Conservation (phyloP, 2,888 invertebrate genomes). For the Melitaea athalia region DNA sequence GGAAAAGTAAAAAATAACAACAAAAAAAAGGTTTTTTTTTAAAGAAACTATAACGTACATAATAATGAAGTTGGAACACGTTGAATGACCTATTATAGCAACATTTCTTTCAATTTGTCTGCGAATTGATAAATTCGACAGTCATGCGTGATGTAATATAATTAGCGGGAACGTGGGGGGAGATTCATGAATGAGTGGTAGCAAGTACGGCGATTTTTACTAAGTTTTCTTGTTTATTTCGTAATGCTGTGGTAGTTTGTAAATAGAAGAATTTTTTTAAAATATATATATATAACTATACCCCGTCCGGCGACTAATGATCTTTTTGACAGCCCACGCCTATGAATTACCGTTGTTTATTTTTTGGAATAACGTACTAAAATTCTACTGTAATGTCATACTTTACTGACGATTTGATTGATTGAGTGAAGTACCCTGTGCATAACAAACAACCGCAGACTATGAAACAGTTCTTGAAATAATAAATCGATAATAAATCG, state of each 20-base stretch:
- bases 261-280: too few species aligned
- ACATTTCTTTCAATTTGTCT: constrained; percentile 7
- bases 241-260: neutral
- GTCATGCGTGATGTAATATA: constrained; percentile 40
- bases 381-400: too few species aligned
- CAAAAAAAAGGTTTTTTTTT: neutral
- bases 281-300: too few species aligned
- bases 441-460: too few species aligned
- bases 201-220: neutral
- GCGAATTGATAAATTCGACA: constrained; percentile 41
- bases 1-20: neutral
- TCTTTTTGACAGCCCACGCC: too few species aligned
- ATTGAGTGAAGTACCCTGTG: too few species aligned
- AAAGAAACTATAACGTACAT: neutral
- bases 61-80: neutral
- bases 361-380: too few species aligned
- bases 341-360: too few species aligned
- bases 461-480: too few species aligned
- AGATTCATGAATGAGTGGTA: constrained; percentile 8
- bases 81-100: neutral
- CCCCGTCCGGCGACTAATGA: too few species aligned
- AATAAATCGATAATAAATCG: too few species aligned
- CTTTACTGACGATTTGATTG: too few species aligned
- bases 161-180: constrained; percentile 20
- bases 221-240: neutral